A percentile compares a stretch with the other conserved stretches of the same genome.
phyloP scores from a whole-genome alignment of 2,888 invertebrate species.

The Athalia rosae region DNA sequence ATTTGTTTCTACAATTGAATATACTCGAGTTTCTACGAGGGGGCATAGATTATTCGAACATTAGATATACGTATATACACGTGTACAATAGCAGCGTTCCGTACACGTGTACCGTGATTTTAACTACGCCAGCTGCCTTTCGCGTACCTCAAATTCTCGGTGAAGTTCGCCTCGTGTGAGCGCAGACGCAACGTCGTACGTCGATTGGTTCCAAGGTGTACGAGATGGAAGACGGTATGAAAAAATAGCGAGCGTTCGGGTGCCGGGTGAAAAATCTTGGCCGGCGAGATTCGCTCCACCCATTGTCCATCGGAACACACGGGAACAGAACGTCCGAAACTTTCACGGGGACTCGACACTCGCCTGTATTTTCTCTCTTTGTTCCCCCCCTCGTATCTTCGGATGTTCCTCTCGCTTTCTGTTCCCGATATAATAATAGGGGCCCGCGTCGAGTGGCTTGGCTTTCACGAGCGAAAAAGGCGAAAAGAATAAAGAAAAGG shows the following conservation, averaged over 20 bases:
- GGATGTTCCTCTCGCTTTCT: slow-evolving; percentile 5
- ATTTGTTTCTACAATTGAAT: slow-evolving; percentile 26
- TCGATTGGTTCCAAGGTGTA: slow-evolving; percentile 26
- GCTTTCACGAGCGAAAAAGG: slow-evolving; percentile 52
- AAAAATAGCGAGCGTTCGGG: slow-evolving; percentile 5
- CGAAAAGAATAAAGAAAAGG: no score
- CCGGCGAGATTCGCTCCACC: slow-evolving; percentile 30
- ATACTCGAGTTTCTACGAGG: background rate
- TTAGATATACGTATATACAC: background rate
- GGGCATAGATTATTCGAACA: background rate
- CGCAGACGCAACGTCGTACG: background rate
- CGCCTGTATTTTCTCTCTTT: background rate
- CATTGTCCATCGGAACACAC: slow-evolving; percentile 37
- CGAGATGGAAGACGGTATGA: background rate
- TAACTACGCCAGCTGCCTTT: background rate
- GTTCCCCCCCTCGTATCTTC: background rate
- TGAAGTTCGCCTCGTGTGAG: background rate
- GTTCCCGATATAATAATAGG: slow-evolving; percentile 44
- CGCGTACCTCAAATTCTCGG: background rate
- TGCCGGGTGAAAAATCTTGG: slow-evolving; percentile 17
- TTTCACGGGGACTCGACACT: slow-evolving; percentile 28
- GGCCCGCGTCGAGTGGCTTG: slow-evolving; percentile 55
- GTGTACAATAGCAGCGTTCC: background rate
- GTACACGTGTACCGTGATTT: background rate
- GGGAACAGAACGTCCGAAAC: slow-evolving; percentile 30